Evolutionary conservation across 2,113 vertebrate genomes (phyloP).

Genomic region (Crotalus helleri): DNA sequence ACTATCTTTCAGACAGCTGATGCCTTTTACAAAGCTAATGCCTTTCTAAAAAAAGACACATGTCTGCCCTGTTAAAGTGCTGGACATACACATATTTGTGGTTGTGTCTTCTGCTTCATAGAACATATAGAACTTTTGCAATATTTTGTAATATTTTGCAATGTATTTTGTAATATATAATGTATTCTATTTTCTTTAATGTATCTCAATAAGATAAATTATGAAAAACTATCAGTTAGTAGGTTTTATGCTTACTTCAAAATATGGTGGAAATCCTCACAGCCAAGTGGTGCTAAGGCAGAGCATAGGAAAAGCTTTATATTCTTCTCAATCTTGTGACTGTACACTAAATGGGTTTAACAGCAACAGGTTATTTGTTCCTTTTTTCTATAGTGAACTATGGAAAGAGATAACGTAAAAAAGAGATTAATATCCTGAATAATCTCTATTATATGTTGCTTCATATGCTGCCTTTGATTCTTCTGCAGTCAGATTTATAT

Average conservation of each 20-base stretch:
- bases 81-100: not conserved
- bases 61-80: not conserved
- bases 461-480: not conserved
- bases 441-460: not conserved
- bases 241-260: not conserved
- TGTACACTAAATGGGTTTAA: not conserved
- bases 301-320: not conserved
- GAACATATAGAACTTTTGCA: not conserved
- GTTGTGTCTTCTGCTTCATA: not conserved
- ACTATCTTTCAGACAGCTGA: not conserved
- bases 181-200: not conserved
- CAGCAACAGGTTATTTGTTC: not conserved
- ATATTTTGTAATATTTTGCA: not conserved
- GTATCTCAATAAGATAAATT: not conserved
- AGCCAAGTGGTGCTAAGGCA: not conserved
- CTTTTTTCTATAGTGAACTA: not conserved
- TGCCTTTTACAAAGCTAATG: not conserved
- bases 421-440: not conserved
- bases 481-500: not conserved
- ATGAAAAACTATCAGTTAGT: not conserved
- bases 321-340: not conserved
- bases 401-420: not conserved
- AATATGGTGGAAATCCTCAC: not conserved
- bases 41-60: not conserved
- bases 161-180: not conserved